Evolutionary conservation across 1,140 invertebrate genomes (phyloP).

Genomic region (Dreissena polymorpha): DNA sequence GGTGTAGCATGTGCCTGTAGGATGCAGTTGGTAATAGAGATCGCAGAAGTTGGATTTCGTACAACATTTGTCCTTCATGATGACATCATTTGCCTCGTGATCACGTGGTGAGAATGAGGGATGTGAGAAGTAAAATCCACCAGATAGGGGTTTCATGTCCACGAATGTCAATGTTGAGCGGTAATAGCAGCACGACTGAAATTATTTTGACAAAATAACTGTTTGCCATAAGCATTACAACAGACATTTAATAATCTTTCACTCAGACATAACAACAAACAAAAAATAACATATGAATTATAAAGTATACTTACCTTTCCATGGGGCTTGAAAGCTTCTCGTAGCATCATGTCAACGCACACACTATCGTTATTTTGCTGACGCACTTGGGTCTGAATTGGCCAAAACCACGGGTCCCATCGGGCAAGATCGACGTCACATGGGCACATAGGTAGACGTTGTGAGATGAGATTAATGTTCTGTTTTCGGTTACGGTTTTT

Average conservation of each 20-base stretch:
- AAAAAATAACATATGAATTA: too few relatives aligned
- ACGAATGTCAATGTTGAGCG: not conserved
- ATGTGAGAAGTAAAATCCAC: not conserved
- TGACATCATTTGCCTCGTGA: constrained; percentile 1
- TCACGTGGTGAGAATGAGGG: not conserved
- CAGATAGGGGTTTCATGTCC: not conserved
- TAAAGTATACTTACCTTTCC: not conserved
- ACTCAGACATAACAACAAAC: too few relatives aligned
- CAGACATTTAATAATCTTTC: too few relatives aligned
- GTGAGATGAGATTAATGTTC: not conserved
- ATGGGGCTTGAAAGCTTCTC: not conserved
- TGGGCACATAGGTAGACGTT: constrained; percentile 12
- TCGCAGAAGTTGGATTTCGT: not conserved
- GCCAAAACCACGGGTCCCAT: constrained; percentile 39
- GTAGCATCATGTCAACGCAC: constrained; percentile 19
- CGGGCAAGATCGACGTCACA: constrained; percentile 28
- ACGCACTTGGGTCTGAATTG: not conserved
- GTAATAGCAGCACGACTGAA: constrained; percentile 31
- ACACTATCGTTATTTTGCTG: not conserved
- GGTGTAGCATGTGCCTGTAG: constrained; percentile 19
- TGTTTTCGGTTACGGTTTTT: constrained; percentile 11
- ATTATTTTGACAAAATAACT: not conserved
- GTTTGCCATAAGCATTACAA: too few relatives aligned
- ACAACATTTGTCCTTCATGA: constrained; percentile 11
- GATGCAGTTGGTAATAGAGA: constrained; percentile 3